Percentiles rank a stretch among this genome's conserved stretches.
Evolutionary conservation across 1,140 invertebrate species (phyloP).

Genomic region (Achatina immaculata): DNA sequence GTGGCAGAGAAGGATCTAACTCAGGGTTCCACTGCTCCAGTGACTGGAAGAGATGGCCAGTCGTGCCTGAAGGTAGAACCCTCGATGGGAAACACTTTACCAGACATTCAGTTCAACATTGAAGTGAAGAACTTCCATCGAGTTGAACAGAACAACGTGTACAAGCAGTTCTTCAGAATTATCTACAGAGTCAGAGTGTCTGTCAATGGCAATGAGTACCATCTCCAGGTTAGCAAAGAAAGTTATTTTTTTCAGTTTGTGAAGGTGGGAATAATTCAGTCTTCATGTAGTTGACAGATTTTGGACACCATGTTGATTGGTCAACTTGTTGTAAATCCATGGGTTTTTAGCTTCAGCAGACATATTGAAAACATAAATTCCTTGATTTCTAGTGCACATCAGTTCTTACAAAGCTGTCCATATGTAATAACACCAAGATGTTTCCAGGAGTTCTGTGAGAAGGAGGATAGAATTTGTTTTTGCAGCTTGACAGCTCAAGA

Average conservation of each 20-base stretch:
- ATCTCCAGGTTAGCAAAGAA: background rate
- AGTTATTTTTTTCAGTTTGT: background rate
- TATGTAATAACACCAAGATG: no score
- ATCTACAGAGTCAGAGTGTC: background rate
- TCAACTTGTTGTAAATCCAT: no score
- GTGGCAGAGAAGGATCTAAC: slow-evolving; percentile 15
- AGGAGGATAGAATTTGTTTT: no score
- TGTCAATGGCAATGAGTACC: background rate
- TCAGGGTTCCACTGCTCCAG: background rate
- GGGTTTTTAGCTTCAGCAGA: no score
- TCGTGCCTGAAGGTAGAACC: background rate
- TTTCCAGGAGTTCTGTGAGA: no score
- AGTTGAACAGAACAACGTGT: slow-evolving; percentile 29
- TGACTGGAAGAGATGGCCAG: background rate
- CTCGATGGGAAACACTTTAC: background rate
- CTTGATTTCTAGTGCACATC: no score
- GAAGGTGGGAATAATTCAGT: no score
- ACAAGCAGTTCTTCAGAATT: slow-evolving; percentile 32
- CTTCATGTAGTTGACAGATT: no score
- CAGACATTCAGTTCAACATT: background rate
- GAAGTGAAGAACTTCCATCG: slow-evolving; percentile 15
- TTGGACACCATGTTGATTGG: no score
- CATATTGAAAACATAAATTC: no score
- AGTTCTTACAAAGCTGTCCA: no score
- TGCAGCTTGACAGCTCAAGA: no score